Percentiles rank a stretch among this genome's conserved stretches.
phyloP scores from a whole-genome alignment of 2,888 invertebrate species.

The Therioaphis trifolii region DNA sequence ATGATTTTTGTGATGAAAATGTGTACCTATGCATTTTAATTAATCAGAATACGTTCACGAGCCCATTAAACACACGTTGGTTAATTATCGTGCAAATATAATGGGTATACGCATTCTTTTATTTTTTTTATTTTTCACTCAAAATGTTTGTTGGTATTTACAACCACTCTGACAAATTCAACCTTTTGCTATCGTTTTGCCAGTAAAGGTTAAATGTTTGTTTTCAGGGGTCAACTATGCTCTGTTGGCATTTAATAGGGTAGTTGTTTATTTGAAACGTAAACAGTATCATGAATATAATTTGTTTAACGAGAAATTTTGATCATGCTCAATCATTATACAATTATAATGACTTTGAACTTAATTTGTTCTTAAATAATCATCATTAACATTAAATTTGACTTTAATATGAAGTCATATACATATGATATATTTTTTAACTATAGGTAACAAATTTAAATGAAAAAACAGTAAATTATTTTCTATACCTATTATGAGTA shows the following conservation, averaged over 20 bases:
- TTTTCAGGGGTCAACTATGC: constrained; percentile 20
- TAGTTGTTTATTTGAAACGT: not conserved
- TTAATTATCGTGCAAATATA: constrained; percentile 21
- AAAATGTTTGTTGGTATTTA: constrained; percentile 33
- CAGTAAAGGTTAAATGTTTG: constrained; percentile 45
- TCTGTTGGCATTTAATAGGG: constrained; percentile 41
- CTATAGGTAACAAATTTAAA: too few relatives aligned
- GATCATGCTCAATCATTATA: not conserved
- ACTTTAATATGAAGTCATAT: too few relatives aligned
- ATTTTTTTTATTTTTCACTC: constrained; percentile 3
- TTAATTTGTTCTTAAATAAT: not conserved
- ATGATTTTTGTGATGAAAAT: not conserved
- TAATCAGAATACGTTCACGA: not conserved
- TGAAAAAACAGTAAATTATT: too few relatives aligned
- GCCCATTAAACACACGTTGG: not conserved
- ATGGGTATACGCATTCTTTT: not conserved
- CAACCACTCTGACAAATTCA: constrained; percentile 40
- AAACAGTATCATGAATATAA: constrained; percentile 3
- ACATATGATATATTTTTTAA: too few relatives aligned
- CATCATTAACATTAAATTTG: too few relatives aligned
- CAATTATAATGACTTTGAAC: not conserved
- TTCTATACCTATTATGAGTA: too few relatives aligned
- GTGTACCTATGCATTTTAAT: constrained; percentile 8
- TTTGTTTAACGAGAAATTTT: not conserved
- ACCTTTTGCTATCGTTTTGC: constrained; percentile 33